phyloP scores from a whole-genome alignment of 2,888 invertebrate species.

The Cephus spinipes region DNA sequence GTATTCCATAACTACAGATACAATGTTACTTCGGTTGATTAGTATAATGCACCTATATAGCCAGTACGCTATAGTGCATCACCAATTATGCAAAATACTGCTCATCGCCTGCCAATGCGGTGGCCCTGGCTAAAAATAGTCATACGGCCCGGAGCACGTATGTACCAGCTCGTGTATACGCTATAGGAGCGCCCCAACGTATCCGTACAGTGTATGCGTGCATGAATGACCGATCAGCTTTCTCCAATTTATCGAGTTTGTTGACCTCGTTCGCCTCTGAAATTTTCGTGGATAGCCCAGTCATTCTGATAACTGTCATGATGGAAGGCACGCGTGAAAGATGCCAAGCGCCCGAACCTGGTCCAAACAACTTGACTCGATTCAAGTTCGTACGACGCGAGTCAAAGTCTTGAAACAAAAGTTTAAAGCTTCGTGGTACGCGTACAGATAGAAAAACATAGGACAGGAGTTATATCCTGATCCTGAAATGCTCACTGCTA shows the following conservation, averaged over 20 bases:
- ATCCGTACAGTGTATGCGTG: not conserved
- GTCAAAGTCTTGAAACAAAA: not conserved
- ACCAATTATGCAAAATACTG: not conserved
- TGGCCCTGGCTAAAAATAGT: conserved; percentile 7
- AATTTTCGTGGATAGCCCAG: conserved; percentile 17
- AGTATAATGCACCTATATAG: not conserved
- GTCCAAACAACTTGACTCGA: not conserved
- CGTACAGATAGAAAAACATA: not conserved
- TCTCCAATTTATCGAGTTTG: conserved; percentile 24
- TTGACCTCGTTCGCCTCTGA: conserved; percentile 12
- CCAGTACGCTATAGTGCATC: not conserved
- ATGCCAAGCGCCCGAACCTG: not conserved
- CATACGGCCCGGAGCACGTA: not conserved
- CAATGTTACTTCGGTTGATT: not conserved
- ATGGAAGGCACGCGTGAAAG: not conserved
- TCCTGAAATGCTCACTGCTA: not conserved
- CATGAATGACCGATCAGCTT: conserved; percentile 24
- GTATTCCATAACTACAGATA: not conserved
- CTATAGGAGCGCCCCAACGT: not conserved
- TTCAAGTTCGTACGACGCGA: not conserved
- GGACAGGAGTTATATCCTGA: not conserved
- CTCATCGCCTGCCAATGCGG: not conserved
- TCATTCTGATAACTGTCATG: conserved; percentile 22
- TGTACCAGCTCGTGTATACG: not conserved
- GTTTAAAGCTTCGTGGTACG: not conserved